Evolutionary conservation across 2,113 vertebrate species (phyloP).

Genomic region (Xerus inauris): DNA sequence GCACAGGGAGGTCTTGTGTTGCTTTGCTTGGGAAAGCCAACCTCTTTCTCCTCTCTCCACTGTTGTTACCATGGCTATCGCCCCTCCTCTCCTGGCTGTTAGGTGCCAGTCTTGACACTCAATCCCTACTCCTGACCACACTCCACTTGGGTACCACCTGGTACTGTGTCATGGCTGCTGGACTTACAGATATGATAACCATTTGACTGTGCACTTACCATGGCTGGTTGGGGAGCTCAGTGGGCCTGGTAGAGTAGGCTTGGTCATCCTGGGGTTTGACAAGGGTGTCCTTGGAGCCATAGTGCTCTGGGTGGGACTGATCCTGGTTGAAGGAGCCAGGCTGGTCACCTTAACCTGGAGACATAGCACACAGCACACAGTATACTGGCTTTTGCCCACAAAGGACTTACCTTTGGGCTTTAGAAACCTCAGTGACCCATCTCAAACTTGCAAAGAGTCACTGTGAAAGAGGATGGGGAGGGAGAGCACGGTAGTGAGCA

Average conservation of each 20-base stretch:
- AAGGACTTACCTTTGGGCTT: not conserved
- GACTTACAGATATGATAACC: not conserved
- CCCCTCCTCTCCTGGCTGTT: not conserved
- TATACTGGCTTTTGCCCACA: not conserved
- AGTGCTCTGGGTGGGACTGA: not conserved
- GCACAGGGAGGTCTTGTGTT: not conserved
- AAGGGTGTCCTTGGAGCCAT: not conserved
- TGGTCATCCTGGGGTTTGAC: accelerated
- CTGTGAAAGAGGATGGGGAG: not conserved
- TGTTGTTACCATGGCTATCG: not conserved
- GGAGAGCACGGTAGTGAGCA: not conserved
- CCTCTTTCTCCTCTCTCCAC: not conserved
- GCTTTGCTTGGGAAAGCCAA: not conserved
- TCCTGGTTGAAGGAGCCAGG: conserved; percentile 75
- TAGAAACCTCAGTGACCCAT: not conserved
- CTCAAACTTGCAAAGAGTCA: not conserved
- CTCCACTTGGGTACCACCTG: not conserved
- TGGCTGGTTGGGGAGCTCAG: conserved; percentile 78
- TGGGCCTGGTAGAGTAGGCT: conserved; percentile 59
- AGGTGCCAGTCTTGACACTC: not conserved
- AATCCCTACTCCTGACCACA: not conserved
- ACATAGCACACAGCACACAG: not conserved
- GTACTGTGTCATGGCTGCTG: not conserved
- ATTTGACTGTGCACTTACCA: conserved; percentile 79
- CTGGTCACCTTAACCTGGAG: conserved; percentile 85